Conservation (phyloP, 2,888 invertebrate species). For the Polydrusus cervinus region DNA sequence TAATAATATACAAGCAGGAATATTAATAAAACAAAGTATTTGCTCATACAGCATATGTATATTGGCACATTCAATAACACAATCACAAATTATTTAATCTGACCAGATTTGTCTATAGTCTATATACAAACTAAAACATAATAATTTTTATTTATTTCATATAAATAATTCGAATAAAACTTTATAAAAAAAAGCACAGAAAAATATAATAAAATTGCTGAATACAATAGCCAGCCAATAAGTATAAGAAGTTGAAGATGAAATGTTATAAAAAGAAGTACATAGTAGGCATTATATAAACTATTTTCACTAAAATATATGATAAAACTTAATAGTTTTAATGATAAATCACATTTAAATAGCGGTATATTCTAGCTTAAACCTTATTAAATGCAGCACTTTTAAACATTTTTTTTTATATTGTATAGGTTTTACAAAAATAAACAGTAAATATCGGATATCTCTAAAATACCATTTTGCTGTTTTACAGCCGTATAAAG, state of each 20-base stretch:
- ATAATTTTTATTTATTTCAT: not conserved
- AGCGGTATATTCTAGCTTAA: conserved; percentile 17
- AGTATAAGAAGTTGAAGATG: not conserved
- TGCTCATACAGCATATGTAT: conserved; percentile 35
- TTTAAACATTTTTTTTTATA: too few relatives aligned
- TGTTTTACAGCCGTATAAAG: too few relatives aligned
- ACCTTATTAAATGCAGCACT: conserved; percentile 17
- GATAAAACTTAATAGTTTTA: conserved; percentile 39
- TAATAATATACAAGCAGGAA: too few relatives aligned
- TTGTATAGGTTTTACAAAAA: too few relatives aligned
- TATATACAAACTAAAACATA: conserved; percentile 29
- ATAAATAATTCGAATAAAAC: conserved; percentile 4
- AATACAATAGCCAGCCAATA: not conserved
- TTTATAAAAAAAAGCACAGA: conserved; percentile 29
- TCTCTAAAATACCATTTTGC: too few relatives aligned
- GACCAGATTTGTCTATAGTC: conserved; percentile 51
- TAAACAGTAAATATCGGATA: too few relatives aligned
- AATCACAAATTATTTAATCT: conserved; percentile 55
- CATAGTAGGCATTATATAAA: conserved; percentile 25
- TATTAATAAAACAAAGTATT: not conserved
- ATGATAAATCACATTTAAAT: conserved; percentile 40
- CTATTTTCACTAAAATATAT: conserved; percentile 43
- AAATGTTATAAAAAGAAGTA: not conserved
- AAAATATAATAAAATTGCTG: conserved; percentile 20
- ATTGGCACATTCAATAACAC: conserved; percentile 56